Percentiles rank a stretch among this genome's conserved stretches.
Evolutionary conservation across 2,888 invertebrate species (phyloP).

Genomic region (Cistogaster globosa): DNA sequence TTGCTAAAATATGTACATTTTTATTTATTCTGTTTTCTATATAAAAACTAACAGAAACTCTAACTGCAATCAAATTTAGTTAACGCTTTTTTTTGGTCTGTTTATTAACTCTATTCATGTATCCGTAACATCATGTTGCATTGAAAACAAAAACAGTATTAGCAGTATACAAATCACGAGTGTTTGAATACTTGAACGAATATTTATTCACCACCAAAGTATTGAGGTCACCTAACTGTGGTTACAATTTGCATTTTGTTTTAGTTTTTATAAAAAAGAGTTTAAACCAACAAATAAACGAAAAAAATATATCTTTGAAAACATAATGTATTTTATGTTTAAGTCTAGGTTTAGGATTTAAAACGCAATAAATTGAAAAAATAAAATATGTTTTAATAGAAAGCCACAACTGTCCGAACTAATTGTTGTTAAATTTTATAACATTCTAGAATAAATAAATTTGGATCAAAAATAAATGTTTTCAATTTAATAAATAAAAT

Average conservation of each 20-base stretch:
- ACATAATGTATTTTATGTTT: background rate
- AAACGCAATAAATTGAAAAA: background rate
- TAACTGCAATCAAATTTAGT: background rate
- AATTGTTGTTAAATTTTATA: background rate
- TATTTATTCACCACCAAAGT: slow-evolving; percentile 43
- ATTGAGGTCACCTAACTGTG: slow-evolving; percentile 51
- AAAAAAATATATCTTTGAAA: background rate
- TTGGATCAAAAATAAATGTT: background rate
- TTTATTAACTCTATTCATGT: slow-evolving; percentile 1
- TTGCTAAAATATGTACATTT: no score
- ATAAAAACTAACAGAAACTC: background rate
- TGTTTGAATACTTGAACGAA: slow-evolving; percentile 40
- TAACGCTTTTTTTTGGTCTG: background rate
- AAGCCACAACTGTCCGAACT: slow-evolving; percentile 11
- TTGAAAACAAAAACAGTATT: slow-evolving; percentile 31
- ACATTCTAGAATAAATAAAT: background rate
- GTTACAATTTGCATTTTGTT: slow-evolving; percentile 40
- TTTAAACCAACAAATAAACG: slow-evolving; percentile 1
- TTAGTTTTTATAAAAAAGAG: slow-evolving; percentile 2
- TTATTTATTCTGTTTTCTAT: no score
- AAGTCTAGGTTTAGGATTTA: background rate
- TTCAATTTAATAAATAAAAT: no score
- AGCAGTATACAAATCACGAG: slow-evolving; percentile 33
- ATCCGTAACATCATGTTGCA: slow-evolving; percentile 9
- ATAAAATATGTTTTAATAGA: background rate